Base-by-base conservation (phyloP, 2,113 vertebrate genomes). In the Pandion haliaetus region DNA sequence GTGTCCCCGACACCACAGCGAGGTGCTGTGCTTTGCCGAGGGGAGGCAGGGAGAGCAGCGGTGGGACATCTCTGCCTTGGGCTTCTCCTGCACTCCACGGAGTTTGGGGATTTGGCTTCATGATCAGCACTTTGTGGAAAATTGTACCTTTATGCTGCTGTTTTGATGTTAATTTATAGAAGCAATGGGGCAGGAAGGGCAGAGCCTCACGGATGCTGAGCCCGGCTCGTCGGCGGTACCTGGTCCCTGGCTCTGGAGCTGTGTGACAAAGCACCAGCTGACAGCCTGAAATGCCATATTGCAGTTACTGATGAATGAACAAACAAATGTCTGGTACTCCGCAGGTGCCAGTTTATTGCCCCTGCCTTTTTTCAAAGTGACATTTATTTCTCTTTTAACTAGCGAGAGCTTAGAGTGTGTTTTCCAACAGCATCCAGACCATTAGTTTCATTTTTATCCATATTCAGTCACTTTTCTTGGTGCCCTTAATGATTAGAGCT, bases 171-270 rank as follows among this genome's bases (percentile, higher is more conserved):
- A 5, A 20, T 52, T 47, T 73, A 16, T 6, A 15, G 63, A 31
- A 76, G 32, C 1, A 1, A 3, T 1, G 6, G 58, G 62, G 72
- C 54, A 50, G 59, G 54, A 45, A n/a, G 58, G 71, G 50, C 81
- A 89, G 67, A 84, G n/a, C 67, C 47, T 14, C 34, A 4, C 0
- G 0, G 15, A 3, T 58, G 57, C 79, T 76, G 38, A 50, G 66
- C 52, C 25, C 3, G 1, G 52, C 6, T 47, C 67, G 0, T 1
- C 0, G 1, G 31, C 0, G 0, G 20, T 18, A 1, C 25, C 57
- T 1, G 0, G 29, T 7, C 4, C n/a, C 26, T 9, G 1, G 38
- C 2, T 40, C 65, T 1, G 1, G 66, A 63, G 73, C 71, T 50
- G 38, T 34, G 73, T 0, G 59, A 36, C 54, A 74, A 8, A 82